Percentiles rank a stretch among this genome's conserved stretches.
Evolutionary conservation across 2,113 vertebrate genomes (phyloP).

Genomic region (Hystrix cristata): DNA sequence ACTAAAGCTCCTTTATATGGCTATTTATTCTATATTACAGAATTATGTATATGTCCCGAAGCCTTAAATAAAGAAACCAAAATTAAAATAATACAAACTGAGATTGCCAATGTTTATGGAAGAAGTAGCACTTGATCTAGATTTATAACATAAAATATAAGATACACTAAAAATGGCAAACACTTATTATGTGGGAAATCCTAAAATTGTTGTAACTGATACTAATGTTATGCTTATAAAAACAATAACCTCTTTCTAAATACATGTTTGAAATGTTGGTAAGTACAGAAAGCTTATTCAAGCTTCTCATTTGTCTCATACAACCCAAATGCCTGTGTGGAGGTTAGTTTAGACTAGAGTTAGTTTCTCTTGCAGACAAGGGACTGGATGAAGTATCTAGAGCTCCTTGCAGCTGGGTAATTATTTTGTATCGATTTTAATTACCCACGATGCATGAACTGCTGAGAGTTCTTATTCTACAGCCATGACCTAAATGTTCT

Average conservation of each 20-base stretch:
- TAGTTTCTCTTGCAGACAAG: neutral
- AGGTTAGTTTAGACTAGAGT: neutral
- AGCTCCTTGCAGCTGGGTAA: conserved; percentile 66
- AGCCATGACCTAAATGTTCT: conserved; percentile 53
- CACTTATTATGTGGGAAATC: neutral
- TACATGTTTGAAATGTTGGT: neutral
- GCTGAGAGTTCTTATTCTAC: conserved; percentile 51
- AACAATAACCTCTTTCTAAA: neutral
- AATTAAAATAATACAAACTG: neutral
- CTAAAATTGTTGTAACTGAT: neutral
- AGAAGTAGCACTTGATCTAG: neutral
- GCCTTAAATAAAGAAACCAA: neutral
- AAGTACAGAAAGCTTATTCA: neutral
- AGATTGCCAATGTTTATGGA: conserved; percentile 14
- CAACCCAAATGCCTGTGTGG: neutral
- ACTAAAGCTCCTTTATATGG: neutral
- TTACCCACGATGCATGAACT: conserved; percentile 65
- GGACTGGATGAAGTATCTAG: conserved; percentile 65
- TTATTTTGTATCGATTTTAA: conserved; percentile 78
- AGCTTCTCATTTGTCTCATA: neutral
- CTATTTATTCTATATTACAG: neutral
- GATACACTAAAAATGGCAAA: neutral
- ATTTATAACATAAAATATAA: conserved; percentile 3
- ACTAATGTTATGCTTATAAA: neutral
- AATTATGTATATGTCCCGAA: neutral